Evolutionary conservation across 2,888 invertebrate species (phyloP), one percentile per base, ranked within the genome.

Genomic region (Sacculina carcini): DNA sequence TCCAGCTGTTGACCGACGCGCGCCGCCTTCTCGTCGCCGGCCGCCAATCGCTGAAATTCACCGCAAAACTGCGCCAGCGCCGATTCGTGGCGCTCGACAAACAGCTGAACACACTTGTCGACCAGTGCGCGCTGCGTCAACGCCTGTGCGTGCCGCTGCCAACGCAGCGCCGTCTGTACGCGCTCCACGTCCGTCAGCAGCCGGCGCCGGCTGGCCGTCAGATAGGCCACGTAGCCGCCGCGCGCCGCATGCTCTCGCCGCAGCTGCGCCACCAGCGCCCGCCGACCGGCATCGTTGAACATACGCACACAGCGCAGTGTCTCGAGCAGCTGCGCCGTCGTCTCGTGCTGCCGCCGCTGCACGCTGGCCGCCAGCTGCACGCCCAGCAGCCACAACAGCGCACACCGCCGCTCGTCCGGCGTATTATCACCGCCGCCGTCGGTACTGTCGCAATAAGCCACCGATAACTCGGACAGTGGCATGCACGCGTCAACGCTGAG

Each of bases 11-110:
- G 77, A 58, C 84, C 81, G 57, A 94, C 76, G 58, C 84, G 70
- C 65, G 86, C 81, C 57, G 83, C 83, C 65, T 87, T 89, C 67
- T 92, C 92, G 62, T 94, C 92, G 56, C 86, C 77, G 26, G 84
- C 71, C 2, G 74, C 77, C 1, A 85, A 72, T 24, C 76, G 72
- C 53, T 78, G 75, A 65, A 94, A 87, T 60, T 87, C 81, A 28
- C 73, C 69, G 52, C 78, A 78, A 60, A 92, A 87, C 59, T 74
- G 72, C 54, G 76, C 69, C 58, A 89, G 71, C 46, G 76, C 71
- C 44, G 72, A 65, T 61, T 82, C 84, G 51, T 81, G 64, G 73
- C 78, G 77, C 55, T 85, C 80, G 47, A 86, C 71, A 62, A 86
- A 87, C 54, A 83, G 73, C 42, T 79, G 72, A 5, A 81, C 79